Percentiles rank a stretch among this genome's conserved stretches.
Conservation (phyloP, 1,140 invertebrate species). For the Papilio polyxenes region DNA sequence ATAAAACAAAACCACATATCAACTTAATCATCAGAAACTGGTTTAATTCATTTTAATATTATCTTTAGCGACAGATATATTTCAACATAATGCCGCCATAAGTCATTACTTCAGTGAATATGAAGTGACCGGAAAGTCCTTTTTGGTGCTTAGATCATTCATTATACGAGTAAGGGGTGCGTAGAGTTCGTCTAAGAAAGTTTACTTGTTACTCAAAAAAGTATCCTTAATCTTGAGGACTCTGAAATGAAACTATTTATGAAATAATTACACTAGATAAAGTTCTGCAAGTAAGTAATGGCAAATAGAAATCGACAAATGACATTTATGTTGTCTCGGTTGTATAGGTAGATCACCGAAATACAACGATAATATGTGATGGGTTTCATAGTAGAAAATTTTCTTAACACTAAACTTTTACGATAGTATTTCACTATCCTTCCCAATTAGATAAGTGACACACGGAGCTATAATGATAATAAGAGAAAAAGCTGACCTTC, state of each 20-base stretch:
- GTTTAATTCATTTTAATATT: constrained; percentile 13
- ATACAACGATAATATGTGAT: no score
- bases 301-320: no score
- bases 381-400: no score
- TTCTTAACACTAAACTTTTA: no score
- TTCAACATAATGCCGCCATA: not conserved
- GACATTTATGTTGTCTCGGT: no score
- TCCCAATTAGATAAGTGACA: not conserved
- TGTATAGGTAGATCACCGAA: no score
- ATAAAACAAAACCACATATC: constrained; percentile 45
- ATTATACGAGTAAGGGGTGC: not conserved
- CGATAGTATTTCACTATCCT: no score
- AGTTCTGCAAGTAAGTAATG: no score
- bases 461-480: not conserved
- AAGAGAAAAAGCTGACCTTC: not conserved
- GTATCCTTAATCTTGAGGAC: not conserved
- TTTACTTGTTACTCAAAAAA: no score
- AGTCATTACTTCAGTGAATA: not conserved
- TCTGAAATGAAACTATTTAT: no score
- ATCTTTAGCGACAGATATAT: not conserved
- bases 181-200: not conserved
- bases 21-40: constrained; percentile 26
- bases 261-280: no score
- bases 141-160: not conserved
- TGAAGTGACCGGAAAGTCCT: not conserved